Base-by-base conservation (phyloP, 2,113 vertebrate genomes). In the Plotosus lineatus region DNA sequence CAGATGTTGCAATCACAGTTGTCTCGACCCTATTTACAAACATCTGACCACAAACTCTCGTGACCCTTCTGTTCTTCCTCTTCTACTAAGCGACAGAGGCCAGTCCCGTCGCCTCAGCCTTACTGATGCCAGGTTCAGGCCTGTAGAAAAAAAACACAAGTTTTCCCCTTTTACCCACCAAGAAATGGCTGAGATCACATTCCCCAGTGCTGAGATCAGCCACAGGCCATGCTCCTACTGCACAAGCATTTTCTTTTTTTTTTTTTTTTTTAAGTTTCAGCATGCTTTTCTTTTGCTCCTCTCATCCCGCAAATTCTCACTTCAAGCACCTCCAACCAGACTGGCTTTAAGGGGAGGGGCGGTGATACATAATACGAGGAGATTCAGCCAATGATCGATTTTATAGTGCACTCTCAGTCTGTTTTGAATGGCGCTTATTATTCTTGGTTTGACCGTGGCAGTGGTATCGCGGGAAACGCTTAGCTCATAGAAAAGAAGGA, bases 161-260 rank as follows among this genome's bases (percentile, higher is more conserved):
- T 80, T 77, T 73, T 40, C 55, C 55, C 46, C 82, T 82, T 79
- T 86, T 55, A 78, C 63, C 79, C 78, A 51, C 0, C 21, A 79
- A 77, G 77, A 74, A 86, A 80, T 69, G 31, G 77, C 76, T 48
- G 76, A 83, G 77, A 66, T 42, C 75, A 82, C 72, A 66, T 83
- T 92, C 91, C 88, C 87, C 65, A 83, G 82, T 42, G 53, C 53
- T 93, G 89, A 92, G 88, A 85, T 92, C 91, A 88, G 51, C 85
- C 84, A 42, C 36, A 77, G 77, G 86, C 87, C 87, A 89, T 89
- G 83, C 80, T 75, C 80, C 87, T 87, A 84, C 88, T 88, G 88
- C 88, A 88, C 89, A 91, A 88, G 87, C 86, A 85, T 90, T 5
- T 56, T 90, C 90, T 85, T 82, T 71, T 85, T 85, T 85, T 90